A percentile compares a stretch with the other conserved stretches of the same genome.
Conservation (phyloP, 2,113 vertebrate species). For the Phalacrocorax aristotelis region DNA sequence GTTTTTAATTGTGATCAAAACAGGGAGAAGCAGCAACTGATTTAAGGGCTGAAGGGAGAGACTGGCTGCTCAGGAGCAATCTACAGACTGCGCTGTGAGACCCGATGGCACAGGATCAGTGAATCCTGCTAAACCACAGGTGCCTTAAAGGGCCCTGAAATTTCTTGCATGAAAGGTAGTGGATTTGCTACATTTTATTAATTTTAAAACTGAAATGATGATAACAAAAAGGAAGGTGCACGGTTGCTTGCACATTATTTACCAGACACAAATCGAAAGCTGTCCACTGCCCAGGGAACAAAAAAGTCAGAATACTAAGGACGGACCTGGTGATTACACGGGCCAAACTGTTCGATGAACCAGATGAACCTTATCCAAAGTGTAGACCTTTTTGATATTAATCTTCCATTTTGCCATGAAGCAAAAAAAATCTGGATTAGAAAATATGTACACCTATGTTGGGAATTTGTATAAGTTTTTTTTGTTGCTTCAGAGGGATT, state of each 20-base stretch:
- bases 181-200: background rate
- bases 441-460: background rate
- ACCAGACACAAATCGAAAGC: background rate
- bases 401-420: background rate
- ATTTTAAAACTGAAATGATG: background rate
- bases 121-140: background rate
- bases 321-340: background rate
- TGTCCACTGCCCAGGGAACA: background rate
- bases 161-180: background rate
- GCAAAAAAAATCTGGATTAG: background rate
- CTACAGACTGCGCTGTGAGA: background rate
- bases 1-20: background rate
- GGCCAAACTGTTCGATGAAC: background rate
- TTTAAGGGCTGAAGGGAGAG: background rate
- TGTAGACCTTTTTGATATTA: background rate
- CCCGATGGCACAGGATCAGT: rapidly evolving
- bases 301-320: background rate
- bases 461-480: background rate
- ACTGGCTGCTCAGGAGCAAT: background rate
- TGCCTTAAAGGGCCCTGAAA: background rate
- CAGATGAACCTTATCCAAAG: background rate
- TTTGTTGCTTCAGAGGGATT: background rate
- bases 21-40: background rate
- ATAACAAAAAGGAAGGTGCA: background rate
- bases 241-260: background rate